Base-by-base conservation (phyloP, 1,140 invertebrate genomes). In the Charaxes varanes region DNA sequence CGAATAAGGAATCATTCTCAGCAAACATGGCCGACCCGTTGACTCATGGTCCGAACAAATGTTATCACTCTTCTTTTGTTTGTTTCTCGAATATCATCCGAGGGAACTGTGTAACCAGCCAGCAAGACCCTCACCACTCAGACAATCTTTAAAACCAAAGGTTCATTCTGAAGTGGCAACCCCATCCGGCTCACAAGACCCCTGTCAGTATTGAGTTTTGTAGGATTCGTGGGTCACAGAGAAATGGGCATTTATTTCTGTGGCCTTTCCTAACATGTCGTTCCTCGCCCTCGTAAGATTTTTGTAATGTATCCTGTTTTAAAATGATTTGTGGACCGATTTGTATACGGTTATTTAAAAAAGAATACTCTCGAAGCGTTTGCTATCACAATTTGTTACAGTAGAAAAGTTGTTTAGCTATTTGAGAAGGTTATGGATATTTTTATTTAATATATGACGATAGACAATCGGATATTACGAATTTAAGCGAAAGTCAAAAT, bases 41-140 rank as follows among this genome's bases (percentile, higher is more conserved):
- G 74, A 77, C 61, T 80, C 69, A 78, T 72, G 61, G 63, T 69
- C 59, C 64, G 64, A 81, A 73, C 77, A 81, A 81, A 77, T 77
- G 74, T 76, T 77, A 76, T 79, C 70, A 70, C 60, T 79, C 74
- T 68, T 69, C 71, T 82, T 77, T 79, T 79, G 70, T 82, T 81
- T 81, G 70, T 79, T 79, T 74, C 69, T 77, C 61, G 54, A 77
- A 71, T 80, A 80, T 79, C 68, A 73, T 70, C 64, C 52, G 60
- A 58, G 61, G 58, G 55, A 60, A 53, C 44, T 28, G 23, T 35
- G 13, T 13, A 40, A 28, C 60, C 55, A 59, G 41, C 6, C 15
- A 36, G 7, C 23, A 15, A 42, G 58, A 50, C 42, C 70, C 23
- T 32, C 24, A 16, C 17, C 13, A 12, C 14, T 35, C 19, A 8